Evolutionary conservation across 2,888 invertebrate species (phyloP).

Genomic region (Argyresthia goedartella): DNA sequence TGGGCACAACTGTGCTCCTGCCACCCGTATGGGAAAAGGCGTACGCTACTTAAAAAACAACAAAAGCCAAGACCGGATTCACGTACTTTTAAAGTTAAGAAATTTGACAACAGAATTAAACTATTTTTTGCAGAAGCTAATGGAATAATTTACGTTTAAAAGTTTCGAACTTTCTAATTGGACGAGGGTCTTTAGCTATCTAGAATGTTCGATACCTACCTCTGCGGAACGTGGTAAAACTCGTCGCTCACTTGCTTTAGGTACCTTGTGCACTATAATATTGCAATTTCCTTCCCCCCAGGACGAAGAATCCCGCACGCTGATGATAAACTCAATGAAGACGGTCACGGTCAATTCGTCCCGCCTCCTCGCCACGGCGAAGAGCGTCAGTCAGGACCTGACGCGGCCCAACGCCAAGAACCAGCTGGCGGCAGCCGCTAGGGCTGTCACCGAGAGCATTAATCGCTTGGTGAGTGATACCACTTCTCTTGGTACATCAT

Average conservation of each 20-base stretch:
- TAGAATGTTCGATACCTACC: not conserved
- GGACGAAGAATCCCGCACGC: conserved; percentile 80
- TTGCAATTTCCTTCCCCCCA: conserved; percentile 24
- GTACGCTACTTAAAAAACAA: no score
- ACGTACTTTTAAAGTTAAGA: no score
- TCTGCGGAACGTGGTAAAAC: no score
- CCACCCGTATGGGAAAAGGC: no score
- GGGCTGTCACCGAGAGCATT: conserved; percentile 93
- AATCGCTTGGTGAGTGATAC: conserved; percentile 81
- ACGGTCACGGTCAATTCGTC: conserved; percentile 90
- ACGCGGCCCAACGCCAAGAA: conserved; percentile 92
- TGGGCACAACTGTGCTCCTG: no score
- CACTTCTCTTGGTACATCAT: no score
- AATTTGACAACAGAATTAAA: no score
- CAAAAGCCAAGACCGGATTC: no score
- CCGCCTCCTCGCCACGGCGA: conserved; percentile 88
- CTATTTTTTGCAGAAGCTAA: no score
- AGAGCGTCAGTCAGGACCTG: conserved; percentile 91
- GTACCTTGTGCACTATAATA: not conserved
- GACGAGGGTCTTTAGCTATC: not conserved
- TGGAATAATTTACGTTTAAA: no score
- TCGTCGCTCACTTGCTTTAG: not conserved
- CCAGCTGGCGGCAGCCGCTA: conserved; percentile 87
- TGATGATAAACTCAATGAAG: conserved; percentile 89
- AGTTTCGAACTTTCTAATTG: not conserved